Conservation (phyloP, 1,140 invertebrate genomes). For the Sitophilus oryzae region DNA sequence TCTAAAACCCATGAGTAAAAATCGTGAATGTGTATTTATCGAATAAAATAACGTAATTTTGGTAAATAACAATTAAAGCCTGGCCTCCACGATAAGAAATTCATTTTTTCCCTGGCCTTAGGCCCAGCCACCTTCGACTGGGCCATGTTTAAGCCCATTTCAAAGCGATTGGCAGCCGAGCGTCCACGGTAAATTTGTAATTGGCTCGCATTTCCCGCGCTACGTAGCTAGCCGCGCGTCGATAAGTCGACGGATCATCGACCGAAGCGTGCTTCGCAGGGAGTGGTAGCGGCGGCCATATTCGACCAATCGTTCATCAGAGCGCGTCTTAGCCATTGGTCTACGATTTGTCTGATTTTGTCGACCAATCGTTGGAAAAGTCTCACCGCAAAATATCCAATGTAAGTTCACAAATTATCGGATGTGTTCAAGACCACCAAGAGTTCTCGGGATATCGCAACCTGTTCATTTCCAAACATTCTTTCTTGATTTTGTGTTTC, state of each 20-base stretch:
- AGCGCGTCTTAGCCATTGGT: conserved; percentile 59
- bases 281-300: conserved; percentile 49
- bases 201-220: conserved; percentile 44
- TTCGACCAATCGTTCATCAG: conserved; percentile 34
- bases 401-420: conserved; percentile 74
- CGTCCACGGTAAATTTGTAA: conserved; percentile 40
- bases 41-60: too few species aligned
- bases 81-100: too few species aligned
- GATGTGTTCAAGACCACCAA: conserved; percentile 40
- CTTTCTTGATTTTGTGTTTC: too few species aligned
- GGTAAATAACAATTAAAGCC: too few species aligned
- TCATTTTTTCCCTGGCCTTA: too few species aligned
- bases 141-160: too few species aligned
- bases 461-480: too few species aligned
- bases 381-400: conserved; percentile 63
- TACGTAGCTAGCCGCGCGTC: conserved; percentile 30
- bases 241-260: conserved; percentile 42
- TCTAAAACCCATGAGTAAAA: too few species aligned
- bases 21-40: too few species aligned
- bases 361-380: conserved; percentile 65
- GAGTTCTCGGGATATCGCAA: too few species aligned
- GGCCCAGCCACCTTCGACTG: too few species aligned
- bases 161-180: conserved; percentile 20
- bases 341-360: conserved; percentile 59
- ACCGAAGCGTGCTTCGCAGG: conserved; percentile 43